Evolutionary conservation across 2,113 vertebrate genomes (phyloP), one percentile per base, ranked within the genome.

Genomic region (Rhipidura dahli): DNA sequence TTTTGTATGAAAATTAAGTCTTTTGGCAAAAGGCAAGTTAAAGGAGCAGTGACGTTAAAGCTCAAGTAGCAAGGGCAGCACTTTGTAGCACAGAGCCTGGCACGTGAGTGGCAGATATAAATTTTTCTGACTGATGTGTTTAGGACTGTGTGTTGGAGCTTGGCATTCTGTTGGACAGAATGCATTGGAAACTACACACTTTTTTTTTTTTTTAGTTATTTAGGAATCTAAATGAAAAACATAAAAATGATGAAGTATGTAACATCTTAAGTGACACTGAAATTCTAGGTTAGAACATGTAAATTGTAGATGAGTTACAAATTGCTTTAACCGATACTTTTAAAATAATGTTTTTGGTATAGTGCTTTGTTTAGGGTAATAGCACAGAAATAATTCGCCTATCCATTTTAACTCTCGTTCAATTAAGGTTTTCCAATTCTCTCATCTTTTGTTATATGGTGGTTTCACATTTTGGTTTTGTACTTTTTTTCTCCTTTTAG

Each of bases 61-160:
- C 15, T 61, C 7, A 0, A 0, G 5, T 11, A 37, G 42, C 50
- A 44, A 54, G 12, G 63, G 57, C 65, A 73, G 21, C 37, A 6
- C 2, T 2, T 56, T 45, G 23, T 6, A 15, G 23, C 0, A 0
- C 2, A 15, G 33, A 79, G 33, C 13, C 16, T 72, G 66, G 15
- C 49, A 1, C 1, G 1, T 10, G 44, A 68, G n/a, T 42, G 35
- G 21, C 39, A 93, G 22, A 50, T 40, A 24, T 1, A 33, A 8
- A 8, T 82, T 84, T 50, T 63, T 57, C 73, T 96, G 69, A 23
- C 7, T 28, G 24, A 17, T 22, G 7, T 1, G 0, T 65, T 80
- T 80, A 40, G 37, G 37, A 51, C 10, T 1, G 0, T 33, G 6
- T 39, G 9, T 64, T 78, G 40, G 13, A 87, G 37, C 6, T 16